Base-by-base conservation (phyloP, 2,113 vertebrate species). In the Trematocara variabile region DNA sequence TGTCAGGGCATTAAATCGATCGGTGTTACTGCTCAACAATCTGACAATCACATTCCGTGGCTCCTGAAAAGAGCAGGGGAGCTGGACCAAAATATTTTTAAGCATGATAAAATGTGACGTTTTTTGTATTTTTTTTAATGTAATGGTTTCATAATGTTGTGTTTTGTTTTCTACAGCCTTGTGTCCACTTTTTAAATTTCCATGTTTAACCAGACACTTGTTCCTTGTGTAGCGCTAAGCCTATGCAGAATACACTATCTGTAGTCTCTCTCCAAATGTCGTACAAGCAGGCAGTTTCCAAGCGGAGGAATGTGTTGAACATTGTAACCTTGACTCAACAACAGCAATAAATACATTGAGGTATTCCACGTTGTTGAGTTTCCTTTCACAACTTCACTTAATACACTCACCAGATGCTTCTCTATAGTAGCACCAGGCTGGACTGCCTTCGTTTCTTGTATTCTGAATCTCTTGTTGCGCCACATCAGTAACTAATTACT, bases 331-430 rank as follows among this genome's bases (percentile, higher is more conserved):
- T 96, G 96, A 94, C 96, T 96, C 96, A 96, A 95, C 96, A 96
- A 96, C 96, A 96, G 97, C 97, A 99, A 99, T 99, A 99, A 99
- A 99, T 96, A 96, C 96, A 97, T 86, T 96, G 86, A 96, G 88
- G 77, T 94, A 89, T 91, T 90, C 81, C 75, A 86, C 39, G 39
- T 54, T 82, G 81, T 88, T 46, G 39, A 1, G 28, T 86, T 82
- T 89, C 34, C 22, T 87, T 90, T 20, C 6, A 33, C 65, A 25
- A 34, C 46, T 77, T 37, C 7, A 4, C 7, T 70, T 56, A 28
- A 58, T n/a, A 0, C 13, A 28, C 39, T 73, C 22, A 48, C 14
- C 41, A 48, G 41, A 73, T 28, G 44, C 41, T 30, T 0, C 14
- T 28, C 12, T 28, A 1, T 20, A 65, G 34, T 20, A 73, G 13